Evolutionary conservation across 2,888 invertebrate species (phyloP), one percentile per base, ranked within the genome.

Genomic region (Philaethria dido): DNA sequence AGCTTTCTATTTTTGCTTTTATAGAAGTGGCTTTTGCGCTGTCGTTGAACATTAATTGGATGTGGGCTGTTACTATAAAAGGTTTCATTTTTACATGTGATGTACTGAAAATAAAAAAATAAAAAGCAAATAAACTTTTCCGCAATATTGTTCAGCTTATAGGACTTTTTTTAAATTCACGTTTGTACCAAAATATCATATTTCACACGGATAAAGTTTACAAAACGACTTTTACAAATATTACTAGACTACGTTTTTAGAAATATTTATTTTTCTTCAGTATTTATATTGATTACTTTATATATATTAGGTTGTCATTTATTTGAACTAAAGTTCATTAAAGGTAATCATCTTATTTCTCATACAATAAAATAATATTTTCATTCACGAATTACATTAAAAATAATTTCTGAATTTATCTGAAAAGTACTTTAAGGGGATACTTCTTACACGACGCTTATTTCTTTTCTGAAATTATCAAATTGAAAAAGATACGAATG

Each of bases 21-120:
- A 16, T 42, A 57, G n/a, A n/a, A 57, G 22, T 57, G 42, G 42
- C 52, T 42, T 57, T 57, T 25, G 42, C 57, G 22, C 42, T 42
- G 16, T 57, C 20, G 42, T 57, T 57, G 39, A 57, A 42, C 42
- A 57, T 57, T 42, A 57, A 57, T 57, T 57, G 42, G 42, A 57
- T 42, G 57, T 57, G 22, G 39, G 22, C 22, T 42, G 57, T 57
- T 57, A 22, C 57, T 22, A 25, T 25, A 57, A 42, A 57, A 42
- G 22, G 9, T 57, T 57, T 42, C 9, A 25, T 57, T 57, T 57
- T 57, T 42, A 42, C 22, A 42, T 42, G 22, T 57, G 42, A 42
- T 39, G 55, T 55, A 52, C 16, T 29, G n/a, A n/a, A 42, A 42
- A 42, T 57, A 6, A 25, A 22, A 42, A 55, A 55, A n/a, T n/a